phyloP scores from a whole-genome alignment of 1,140 invertebrate genomes.

The Hycleus phaleratus region DNA sequence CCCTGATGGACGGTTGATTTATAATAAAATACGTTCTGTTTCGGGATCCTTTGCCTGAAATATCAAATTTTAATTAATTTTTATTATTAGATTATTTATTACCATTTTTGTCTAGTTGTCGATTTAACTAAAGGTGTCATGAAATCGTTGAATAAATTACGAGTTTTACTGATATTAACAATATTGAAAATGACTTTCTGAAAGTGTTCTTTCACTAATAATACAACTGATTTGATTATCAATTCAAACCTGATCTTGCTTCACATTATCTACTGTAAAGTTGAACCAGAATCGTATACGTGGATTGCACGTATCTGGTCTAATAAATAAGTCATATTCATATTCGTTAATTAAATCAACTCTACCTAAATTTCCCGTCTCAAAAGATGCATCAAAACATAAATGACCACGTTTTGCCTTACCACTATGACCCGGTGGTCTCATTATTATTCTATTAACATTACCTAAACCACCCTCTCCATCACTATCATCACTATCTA shows the following conservation, averaged over 20 bases:
- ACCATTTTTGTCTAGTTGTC: conserved; percentile 86
- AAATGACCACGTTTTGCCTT: conserved; percentile 91
- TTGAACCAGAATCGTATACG: conserved; percentile 94
- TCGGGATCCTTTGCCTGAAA: conserved; percentile 74
- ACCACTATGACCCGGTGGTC: conserved; percentile 88
- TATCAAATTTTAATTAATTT: neutral
- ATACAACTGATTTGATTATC: neutral
- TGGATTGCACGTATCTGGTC: conserved; percentile 94
- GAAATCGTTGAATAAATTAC: conserved; percentile 79
- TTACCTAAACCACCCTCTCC: conserved; percentile 92
- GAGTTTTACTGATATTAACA: conserved; percentile 90
- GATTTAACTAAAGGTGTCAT: conserved; percentile 93
- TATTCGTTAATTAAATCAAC: conserved; percentile 90
- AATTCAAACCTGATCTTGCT: conserved; percentile 68
- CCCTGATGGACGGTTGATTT: conserved; percentile 81
- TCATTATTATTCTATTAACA: conserved; percentile 83
- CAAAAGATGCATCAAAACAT: conserved; percentile 96
- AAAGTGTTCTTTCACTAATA: conserved; percentile 36
- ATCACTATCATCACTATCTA: conserved; percentile 93
- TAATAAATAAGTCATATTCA: conserved; percentile 94
- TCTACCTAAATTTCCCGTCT: conserved; percentile 92
- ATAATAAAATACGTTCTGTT: conserved; percentile 88
- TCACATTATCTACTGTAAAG: conserved; percentile 95
- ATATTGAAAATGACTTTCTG: conserved; percentile 95
- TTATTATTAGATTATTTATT: conserved; percentile 25